Evolutionary conservation across 2,113 vertebrate genomes (phyloP).

Genomic region (Recurvirostra avosetta): DNA sequence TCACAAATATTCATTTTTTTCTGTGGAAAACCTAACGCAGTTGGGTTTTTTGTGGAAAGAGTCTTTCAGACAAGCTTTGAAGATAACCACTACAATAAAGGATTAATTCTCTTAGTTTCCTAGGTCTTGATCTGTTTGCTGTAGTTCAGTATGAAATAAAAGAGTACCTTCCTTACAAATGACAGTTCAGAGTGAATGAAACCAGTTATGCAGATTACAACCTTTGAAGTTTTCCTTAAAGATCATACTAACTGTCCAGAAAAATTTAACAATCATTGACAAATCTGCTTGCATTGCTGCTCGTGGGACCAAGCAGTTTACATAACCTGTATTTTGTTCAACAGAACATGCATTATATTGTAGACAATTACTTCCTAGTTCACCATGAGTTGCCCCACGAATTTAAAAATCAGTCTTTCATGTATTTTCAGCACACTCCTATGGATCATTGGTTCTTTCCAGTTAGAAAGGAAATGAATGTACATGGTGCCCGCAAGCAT

Average conservation of each 20-base stretch:
- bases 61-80: slow-evolving; percentile 22
- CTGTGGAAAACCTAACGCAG: background rate
- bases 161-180: background rate
- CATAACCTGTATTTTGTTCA: background rate
- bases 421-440: background rate
- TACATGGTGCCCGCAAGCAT: background rate
- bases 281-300: background rate
- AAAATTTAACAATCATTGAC: background rate
- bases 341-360: background rate
- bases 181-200: background rate
- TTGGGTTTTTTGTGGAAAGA: background rate
- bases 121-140: slow-evolving; percentile 23
- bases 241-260: background rate
- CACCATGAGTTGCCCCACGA: background rate
- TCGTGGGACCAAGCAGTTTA: background rate
- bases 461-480: background rate
- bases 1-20: background rate
- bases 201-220: background rate
- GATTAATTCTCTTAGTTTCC: slow-evolving; percentile 11
- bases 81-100: background rate
- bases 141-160: background rate
- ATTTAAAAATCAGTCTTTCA: background rate
- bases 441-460: background rate
- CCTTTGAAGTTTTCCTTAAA: slow-evolving; percentile 23
- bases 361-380: background rate